phyloP scores from a whole-genome alignment of 1,140 invertebrate species.

The Drosophila persimilis region DNA sequence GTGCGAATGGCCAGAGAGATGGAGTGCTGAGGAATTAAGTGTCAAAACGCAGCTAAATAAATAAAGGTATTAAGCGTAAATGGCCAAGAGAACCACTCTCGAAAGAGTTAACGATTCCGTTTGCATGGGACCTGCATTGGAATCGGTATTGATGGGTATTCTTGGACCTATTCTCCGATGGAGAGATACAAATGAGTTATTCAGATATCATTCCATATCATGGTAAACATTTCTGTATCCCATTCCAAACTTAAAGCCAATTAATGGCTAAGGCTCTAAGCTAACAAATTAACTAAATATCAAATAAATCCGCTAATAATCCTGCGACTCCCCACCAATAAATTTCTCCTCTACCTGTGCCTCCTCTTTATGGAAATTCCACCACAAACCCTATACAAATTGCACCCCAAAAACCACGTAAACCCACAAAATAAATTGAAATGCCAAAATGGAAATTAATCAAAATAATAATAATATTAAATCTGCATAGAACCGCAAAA shows the following conservation, averaged over 20 bases:
- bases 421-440: conserved; percentile 19
- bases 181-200: too few species aligned
- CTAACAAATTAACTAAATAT: conserved; percentile 12
- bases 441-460: conserved; percentile 17
- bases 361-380: too few species aligned
- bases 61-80: conserved; percentile 55
- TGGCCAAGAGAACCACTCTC: conserved; percentile 7
- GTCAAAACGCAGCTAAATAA: conserved; percentile 64
- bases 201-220: too few species aligned
- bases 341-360: too few species aligned
- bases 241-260: too few species aligned
- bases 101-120: conserved; percentile 21
- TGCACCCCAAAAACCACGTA: conserved; percentile 8
- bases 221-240: too few species aligned
- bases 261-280: background rate
- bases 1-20: conserved; percentile 3
- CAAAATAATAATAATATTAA: conserved; percentile 26
- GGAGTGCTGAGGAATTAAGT: conserved; percentile 51
- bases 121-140: conserved; percentile 3
- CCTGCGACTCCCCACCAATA: background rate
- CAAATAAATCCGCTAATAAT: background rate
- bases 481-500: conserved; percentile 23
- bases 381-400: background rate
- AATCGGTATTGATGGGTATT: background rate
- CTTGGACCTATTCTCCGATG: too few species aligned